Percentiles rank a stretch among this genome's conserved stretches.
Conservation (phyloP, 2,797 vertebrate species). For the Psittacula echo region DNA sequence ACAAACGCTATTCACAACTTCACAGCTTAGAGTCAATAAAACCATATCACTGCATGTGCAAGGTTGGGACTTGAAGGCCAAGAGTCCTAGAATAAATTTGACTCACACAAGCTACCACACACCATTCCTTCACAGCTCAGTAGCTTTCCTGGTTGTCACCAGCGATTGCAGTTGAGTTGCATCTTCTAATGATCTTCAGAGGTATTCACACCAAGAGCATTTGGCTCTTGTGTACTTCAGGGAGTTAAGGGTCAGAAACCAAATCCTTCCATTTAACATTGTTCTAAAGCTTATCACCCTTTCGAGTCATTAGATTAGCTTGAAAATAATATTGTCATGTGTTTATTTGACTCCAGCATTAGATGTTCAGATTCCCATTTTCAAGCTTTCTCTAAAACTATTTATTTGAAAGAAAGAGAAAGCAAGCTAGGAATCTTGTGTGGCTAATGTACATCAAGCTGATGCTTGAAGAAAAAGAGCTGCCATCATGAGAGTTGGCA, state of each 20-base stretch:
- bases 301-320: neutral
- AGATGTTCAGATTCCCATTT: neutral
- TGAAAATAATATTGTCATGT: neutral
- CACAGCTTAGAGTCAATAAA: neutral
- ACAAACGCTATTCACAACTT: neutral
- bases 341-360: neutral
- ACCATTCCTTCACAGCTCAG: neutral
- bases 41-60: rapidly evolving
- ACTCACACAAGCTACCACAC: neutral
- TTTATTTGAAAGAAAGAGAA: neutral
- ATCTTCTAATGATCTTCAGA: neutral
- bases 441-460: neutral
- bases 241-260: neutral
- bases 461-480: slow-evolving; percentile 51
- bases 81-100: neutral
- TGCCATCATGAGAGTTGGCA: slow-evolving; percentile 52
- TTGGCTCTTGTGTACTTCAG: neutral
- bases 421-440: neutral
- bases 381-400: neutral
- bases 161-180: neutral
- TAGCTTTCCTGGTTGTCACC: neutral
- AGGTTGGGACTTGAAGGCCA: neutral
- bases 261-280: neutral
- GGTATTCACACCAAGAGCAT: neutral
- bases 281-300: neutral